Conservation (phyloP, 2,113 vertebrate genomes). For the Sterrhoptilus dennistouni region DNA sequence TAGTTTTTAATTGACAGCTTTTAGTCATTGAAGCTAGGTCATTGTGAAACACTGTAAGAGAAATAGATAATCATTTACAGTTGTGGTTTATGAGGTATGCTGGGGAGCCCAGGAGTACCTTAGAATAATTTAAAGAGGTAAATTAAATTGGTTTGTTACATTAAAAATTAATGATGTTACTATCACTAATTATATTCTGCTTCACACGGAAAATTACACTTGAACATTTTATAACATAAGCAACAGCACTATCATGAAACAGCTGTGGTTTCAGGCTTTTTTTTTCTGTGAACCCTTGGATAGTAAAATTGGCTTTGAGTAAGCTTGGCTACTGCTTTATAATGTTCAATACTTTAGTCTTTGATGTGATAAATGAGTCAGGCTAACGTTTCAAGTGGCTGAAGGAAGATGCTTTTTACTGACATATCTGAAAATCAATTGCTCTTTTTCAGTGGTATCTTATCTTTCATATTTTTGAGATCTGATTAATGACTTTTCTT, state of each 20-base stretch:
- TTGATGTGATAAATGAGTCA: conserved; percentile 2
- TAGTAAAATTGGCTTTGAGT: not conserved
- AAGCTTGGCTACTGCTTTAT: not conserved
- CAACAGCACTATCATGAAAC: not conserved
- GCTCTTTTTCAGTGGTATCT: not conserved
- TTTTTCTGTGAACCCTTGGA: not conserved
- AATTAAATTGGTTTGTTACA: not conserved
- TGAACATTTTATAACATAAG: not conserved
- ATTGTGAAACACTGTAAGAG: not conserved
- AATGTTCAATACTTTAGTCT: not conserved
- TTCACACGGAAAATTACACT: not conserved
- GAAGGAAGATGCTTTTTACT: not conserved
- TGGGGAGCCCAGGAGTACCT: not conserved
- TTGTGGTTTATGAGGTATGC: not conserved
- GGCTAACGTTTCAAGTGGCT: not conserved
- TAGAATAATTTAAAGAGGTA: not conserved
- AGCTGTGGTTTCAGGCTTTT: not conserved
- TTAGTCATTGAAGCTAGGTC: not conserved
- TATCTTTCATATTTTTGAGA: not conserved
- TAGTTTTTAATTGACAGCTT: not conserved
- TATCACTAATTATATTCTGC: not conserved
- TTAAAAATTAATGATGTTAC: not conserved
- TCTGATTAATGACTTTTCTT: conserved; percentile 6
- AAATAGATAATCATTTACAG: not conserved
- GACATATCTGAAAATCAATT: conserved; percentile 13